phyloP scores from a whole-genome alignment of 1,140 invertebrate genomes.

The Leptoteleia sp. region DNA sequence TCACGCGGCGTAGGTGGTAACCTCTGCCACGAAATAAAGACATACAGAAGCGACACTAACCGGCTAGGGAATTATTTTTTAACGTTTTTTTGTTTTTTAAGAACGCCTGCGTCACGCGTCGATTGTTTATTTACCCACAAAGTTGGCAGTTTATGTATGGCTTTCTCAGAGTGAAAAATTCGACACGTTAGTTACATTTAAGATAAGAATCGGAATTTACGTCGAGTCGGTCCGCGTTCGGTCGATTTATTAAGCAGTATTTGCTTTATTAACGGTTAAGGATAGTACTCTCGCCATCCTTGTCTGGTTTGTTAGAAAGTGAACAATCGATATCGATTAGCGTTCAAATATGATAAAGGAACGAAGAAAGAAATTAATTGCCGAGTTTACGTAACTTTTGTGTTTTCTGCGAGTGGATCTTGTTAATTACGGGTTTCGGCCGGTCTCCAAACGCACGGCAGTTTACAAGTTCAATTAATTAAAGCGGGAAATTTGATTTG shows the following conservation, averaged over 20 bases:
- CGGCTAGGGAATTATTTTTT: conserved; percentile 17
- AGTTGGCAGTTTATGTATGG: too few relatives aligned
- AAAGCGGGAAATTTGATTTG: conserved; percentile 10
- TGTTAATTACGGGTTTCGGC: neutral
- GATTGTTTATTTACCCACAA: conserved; percentile 8
- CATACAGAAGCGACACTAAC: conserved; percentile 47
- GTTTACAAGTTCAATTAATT: conserved; percentile 6
- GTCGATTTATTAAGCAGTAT: conserved; percentile 29
- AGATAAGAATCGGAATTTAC: conserved; percentile 8
- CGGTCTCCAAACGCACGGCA: neutral
- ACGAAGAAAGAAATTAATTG: conserved; percentile 36
- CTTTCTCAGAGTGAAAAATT: too few relatives aligned
- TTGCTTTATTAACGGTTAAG: conserved; percentile 30
- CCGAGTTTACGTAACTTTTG: conserved; percentile 28
- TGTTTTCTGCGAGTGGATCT: neutral
- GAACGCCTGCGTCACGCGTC: conserved; percentile 29
- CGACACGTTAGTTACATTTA: too few relatives aligned
- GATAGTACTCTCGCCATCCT: conserved; percentile 21
- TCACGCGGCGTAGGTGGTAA: conserved; percentile 48
- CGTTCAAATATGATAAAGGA: conserved; percentile 26
- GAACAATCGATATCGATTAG: conserved; percentile 36
- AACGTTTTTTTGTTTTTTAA: neutral
- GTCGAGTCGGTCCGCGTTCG: neutral
- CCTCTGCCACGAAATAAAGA: conserved; percentile 59
- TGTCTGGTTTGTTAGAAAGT: conserved; percentile 23